These are phyloP conservation scores for Onychomys leucogaster DNA, from an alignment of 2,797 vertebrate species.

Conservation along the genomic window DNA sequence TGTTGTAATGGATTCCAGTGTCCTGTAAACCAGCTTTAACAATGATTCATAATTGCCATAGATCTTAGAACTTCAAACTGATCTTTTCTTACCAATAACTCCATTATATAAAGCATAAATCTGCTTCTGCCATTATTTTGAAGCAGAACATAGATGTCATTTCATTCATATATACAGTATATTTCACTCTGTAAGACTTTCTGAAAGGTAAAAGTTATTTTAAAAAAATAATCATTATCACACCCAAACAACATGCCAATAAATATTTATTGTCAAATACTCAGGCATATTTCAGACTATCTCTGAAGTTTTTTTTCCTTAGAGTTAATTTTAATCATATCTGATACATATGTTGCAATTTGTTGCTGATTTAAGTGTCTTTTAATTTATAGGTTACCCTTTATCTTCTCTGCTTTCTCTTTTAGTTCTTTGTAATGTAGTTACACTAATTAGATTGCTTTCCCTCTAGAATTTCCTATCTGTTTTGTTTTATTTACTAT, in stretches of 20 bases:
- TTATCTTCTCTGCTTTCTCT: not conserved
- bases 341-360: not conserved
- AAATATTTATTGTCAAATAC: slow-evolving; percentile 9
- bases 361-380: not conserved
- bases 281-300: not conserved
- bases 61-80: not conserved
- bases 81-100: slow-evolving; percentile 12
- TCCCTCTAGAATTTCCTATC: not conserved
- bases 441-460: slow-evolving; percentile 20
- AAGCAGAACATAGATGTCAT: slow-evolving; percentile 27
- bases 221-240: not conserved
- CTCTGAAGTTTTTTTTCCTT: slow-evolving; percentile 24
- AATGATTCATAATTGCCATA: not conserved
- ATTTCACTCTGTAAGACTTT: not conserved
- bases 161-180: not conserved
- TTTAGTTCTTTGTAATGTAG: slow-evolving; percentile 20
- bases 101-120: no score
- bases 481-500: slow-evolving; percentile 34
- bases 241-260: not conserved
- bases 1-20: not conserved
- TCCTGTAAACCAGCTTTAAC: slow-evolving; percentile 26
- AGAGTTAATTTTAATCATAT: not conserved
- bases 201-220: slow-evolving; percentile 47
- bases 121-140: slow-evolving; percentile 23
- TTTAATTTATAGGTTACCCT: not conserved